phyloP scores from a whole-genome alignment of 2,888 invertebrate genomes.

The Cantharis nigra region DNA sequence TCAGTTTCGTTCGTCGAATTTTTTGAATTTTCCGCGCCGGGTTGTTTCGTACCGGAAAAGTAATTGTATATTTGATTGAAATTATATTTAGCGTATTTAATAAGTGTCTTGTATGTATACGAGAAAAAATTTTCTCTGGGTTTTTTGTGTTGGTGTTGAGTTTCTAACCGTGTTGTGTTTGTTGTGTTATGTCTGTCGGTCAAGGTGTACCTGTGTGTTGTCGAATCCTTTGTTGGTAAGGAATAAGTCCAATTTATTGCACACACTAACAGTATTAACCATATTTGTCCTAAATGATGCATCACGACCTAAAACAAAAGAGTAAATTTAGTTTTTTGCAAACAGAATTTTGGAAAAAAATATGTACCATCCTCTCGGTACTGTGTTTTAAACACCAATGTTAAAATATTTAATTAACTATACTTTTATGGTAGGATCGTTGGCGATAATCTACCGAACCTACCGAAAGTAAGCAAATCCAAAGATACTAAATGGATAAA shows the following conservation, averaged over 20 bases:
- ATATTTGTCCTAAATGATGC: constrained; percentile 41
- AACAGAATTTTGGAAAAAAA: not conserved
- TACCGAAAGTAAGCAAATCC: no score
- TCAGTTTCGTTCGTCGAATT: not conserved
- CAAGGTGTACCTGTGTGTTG: constrained; percentile 51
- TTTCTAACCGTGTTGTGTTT: constrained; percentile 15
- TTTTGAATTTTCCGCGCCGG: not conserved
- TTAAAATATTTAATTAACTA: no score
- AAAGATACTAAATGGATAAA: no score
- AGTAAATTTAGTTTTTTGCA: not conserved
- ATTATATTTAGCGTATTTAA: not conserved
- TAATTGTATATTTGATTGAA: not conserved
- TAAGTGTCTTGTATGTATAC: not conserved
- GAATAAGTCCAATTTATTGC: constrained; percentile 37
- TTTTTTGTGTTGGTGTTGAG: not conserved
- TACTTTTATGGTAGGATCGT: no score
- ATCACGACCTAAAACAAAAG: constrained; percentile 48
- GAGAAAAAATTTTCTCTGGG: not conserved
- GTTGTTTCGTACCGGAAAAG: not conserved
- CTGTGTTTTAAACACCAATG: no score
- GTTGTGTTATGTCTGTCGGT: constrained; percentile 33
- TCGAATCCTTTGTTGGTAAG: constrained; percentile 43
- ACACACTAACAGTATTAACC: constrained; percentile 42
- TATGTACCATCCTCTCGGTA: no score
- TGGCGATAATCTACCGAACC: no score